A percentile compares a stretch with the other conserved stretches of the same genome.
These are phyloP conservation scores for Hystrix brachyura DNA, from an alignment of 2,113 vertebrate species.

Conservation along the genomic window DNA sequence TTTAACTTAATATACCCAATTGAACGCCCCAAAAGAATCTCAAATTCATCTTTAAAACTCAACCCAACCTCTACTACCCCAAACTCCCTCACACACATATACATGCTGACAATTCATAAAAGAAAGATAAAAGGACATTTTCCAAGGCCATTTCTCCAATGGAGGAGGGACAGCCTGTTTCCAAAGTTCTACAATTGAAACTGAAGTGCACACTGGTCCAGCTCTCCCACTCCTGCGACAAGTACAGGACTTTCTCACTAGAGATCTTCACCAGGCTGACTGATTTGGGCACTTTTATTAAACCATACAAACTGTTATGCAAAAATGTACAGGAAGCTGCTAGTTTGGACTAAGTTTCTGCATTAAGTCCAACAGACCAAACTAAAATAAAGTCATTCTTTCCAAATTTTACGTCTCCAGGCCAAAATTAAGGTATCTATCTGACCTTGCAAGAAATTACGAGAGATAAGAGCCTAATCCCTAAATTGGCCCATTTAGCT, in stretches of 20 bases:
- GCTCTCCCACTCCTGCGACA: neutral
- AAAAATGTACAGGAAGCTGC: neutral
- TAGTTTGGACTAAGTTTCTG: neutral
- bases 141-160: neutral
- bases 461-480: neutral
- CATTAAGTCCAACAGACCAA: neutral
- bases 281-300: constrained; percentile 12
- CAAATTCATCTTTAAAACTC: constrained; percentile 53
- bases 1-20: constrained; percentile 24
- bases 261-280: neutral
- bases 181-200: constrained; percentile 39
- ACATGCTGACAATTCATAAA: constrained; percentile 26
- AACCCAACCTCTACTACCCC: neutral
- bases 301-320: neutral
- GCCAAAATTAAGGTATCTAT: neutral
- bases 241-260: neutral
- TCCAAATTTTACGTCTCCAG: neutral
- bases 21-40: neutral
- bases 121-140: constrained; percentile 8
- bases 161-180: neutral
- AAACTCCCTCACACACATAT: neutral
- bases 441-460: neutral
- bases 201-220: neutral
- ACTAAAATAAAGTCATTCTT: neutral
- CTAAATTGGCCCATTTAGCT: neutral